Conservation (phyloP, 1,140 invertebrate genomes). For the Eulimnadia texana region DNA sequence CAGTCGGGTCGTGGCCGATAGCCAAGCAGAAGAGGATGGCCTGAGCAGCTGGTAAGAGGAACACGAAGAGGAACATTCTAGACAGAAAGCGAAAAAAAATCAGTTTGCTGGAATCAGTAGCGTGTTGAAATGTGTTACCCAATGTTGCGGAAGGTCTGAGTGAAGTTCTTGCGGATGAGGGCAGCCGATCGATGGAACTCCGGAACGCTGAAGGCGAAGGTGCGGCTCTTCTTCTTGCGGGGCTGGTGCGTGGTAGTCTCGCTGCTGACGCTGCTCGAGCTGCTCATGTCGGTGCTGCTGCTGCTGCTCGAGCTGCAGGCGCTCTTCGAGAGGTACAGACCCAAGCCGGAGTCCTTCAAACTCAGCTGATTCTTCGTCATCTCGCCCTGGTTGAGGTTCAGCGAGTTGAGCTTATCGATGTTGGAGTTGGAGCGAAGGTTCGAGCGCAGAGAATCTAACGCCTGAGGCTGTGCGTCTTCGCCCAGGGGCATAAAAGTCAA, state of each 20-base stretch:
- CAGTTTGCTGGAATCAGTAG: no score
- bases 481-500: slow-evolving; percentile 46
- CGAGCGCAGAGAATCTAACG: not conserved
- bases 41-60: slow-evolving; percentile 79
- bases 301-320: not conserved
- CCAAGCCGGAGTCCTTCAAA: not conserved
- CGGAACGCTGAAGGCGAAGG: slow-evolving; percentile 8
- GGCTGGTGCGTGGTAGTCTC: not conserved
- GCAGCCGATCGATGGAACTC: slow-evolving; percentile 31
- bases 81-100: slow-evolving; percentile 23
- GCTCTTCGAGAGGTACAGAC: not conserved
- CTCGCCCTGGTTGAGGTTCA: not conserved
- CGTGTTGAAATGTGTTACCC: slow-evolving; percentile 50
- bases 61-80: slow-evolving; percentile 81
- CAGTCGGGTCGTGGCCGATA: slow-evolving; percentile 76
- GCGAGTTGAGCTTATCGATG: not conserved
- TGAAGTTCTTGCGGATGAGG: slow-evolving; percentile 79
- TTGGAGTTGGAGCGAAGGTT: not conserved
- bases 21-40: slow-evolving; percentile 90
- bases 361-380: no score
- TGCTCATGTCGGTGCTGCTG: not conserved
- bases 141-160: slow-evolving; percentile 83
- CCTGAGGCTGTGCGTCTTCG: slow-evolving; percentile 2
- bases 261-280: not conserved
- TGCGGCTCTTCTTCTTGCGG: slow-evolving; percentile 10